Conservation (phyloP, 2,888 invertebrate species). For the Dascillus cervinus region DNA sequence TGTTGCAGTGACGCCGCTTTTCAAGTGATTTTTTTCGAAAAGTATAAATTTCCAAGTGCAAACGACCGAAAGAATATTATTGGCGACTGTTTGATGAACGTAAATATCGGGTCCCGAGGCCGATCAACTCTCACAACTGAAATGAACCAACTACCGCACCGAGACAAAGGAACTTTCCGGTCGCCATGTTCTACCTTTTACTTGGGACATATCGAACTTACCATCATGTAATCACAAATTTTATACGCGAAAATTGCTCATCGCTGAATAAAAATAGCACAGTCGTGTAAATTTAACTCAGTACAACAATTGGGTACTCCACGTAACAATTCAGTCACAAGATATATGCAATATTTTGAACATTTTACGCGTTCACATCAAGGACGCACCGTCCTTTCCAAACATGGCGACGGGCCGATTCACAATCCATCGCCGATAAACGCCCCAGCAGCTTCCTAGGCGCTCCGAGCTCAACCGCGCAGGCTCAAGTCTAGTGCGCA, state of each 20-base stretch:
- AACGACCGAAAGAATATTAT: too few relatives aligned
- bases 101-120: too few relatives aligned
- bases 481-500: conserved; percentile 19
- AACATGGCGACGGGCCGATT: conserved; percentile 48
- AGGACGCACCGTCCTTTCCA: conserved; percentile 43
- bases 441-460: conserved; percentile 27
- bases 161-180: conserved; percentile 19
- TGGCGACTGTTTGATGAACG: too few relatives aligned
- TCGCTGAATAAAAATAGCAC: conserved; percentile 47
- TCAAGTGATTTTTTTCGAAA: conserved; percentile 6
- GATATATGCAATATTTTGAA: conserved; percentile 45
- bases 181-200: conserved; percentile 47
- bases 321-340: conserved; percentile 46
- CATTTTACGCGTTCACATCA: conserved; percentile 43
- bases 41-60: conserved; percentile 8
- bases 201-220: conserved; percentile 46
- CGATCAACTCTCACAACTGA: too few relatives aligned
- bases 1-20: conserved; percentile 15
- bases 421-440: conserved; percentile 28
- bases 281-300: conserved; percentile 39
- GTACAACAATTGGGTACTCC: conserved; percentile 47
- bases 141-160: too few relatives aligned
- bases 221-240: conserved; percentile 63
- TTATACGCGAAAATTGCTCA: conserved; percentile 49
- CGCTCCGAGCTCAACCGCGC: conserved; percentile 19